phyloP scores from a whole-genome alignment of 1,140 invertebrate genomes.

The Drosophila fuyamai region DNA sequence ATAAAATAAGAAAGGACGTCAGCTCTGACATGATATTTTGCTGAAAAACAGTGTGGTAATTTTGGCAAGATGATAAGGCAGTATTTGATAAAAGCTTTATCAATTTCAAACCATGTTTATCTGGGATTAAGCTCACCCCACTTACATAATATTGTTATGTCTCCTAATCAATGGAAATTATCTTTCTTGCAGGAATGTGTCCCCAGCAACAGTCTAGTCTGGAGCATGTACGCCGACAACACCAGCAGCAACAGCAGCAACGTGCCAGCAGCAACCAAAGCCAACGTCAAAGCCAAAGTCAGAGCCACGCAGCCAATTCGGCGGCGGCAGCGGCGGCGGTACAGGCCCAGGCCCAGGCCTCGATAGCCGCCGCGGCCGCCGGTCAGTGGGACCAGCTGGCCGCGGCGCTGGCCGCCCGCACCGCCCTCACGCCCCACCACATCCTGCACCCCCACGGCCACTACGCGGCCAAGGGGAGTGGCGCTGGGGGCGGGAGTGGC shows the following conservation, averaged over 20 bases:
- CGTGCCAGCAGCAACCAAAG: conserved; percentile 79
- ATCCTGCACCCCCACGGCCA: conserved; percentile 65
- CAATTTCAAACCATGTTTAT: too few relatives aligned
- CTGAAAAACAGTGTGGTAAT: too few relatives aligned
- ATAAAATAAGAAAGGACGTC: too few relatives aligned
- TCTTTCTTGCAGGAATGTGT: background rate
- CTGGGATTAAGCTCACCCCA: too few relatives aligned
- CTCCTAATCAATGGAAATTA: too few relatives aligned
- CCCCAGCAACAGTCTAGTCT: conserved; percentile 21
- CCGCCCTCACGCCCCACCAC: conserved; percentile 83
- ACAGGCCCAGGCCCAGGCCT: conserved; percentile 31
- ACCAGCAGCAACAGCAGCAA: conserved; percentile 57
- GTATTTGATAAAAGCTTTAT: too few relatives aligned
- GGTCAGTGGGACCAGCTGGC: conserved; percentile 80
- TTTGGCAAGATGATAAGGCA: too few relatives aligned
- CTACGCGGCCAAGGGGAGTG: conserved; percentile 60
- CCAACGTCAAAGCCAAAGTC: conserved; percentile 81
- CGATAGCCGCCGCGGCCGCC: conserved; percentile 57
- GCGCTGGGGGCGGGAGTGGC: conserved; percentile 47
- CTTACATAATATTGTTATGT: too few relatives aligned
- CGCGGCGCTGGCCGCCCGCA: conserved; percentile 74
- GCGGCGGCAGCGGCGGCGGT: conserved; percentile 57
- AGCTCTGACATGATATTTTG: too few relatives aligned
- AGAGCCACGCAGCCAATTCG: conserved; percentile 52
- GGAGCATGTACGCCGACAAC: conserved; percentile 62